These are phyloP conservation scores for Potamarius usumacintae DNA, from an alignment of 2,113 vertebrate genomes.

Conservation along the genomic window DNA sequence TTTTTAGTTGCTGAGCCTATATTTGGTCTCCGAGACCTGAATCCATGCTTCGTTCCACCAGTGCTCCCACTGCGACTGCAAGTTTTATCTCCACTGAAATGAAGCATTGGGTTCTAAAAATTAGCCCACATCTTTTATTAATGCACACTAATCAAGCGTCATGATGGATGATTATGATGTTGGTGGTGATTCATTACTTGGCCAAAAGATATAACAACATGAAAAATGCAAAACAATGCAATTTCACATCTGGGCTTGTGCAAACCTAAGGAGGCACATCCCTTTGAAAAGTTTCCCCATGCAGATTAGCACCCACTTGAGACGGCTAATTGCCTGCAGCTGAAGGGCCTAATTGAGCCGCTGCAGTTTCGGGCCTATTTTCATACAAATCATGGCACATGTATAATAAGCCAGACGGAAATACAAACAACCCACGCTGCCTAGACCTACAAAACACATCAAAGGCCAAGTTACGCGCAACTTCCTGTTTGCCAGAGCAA, in stretches of 20 bases:
- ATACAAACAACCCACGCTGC: conserved; percentile 43
- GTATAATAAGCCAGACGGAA: conserved; percentile 60
- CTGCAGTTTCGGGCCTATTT: conserved; percentile 77
- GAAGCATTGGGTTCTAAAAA: conserved; percentile 35
- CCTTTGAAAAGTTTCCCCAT: conserved; percentile 68
- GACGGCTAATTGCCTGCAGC: conserved; percentile 80
- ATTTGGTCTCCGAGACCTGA: background rate
- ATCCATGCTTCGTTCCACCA: background rate
- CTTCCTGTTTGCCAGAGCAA: conserved; percentile 52
- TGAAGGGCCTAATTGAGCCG: conserved; percentile 80
- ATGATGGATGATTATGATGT: conserved; percentile 50
- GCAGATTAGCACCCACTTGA: conserved; percentile 77
- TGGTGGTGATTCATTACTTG: conserved; percentile 54
- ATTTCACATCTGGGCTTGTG: conserved; percentile 70
- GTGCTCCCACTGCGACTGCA: background rate
- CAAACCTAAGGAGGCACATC: conserved; percentile 68
- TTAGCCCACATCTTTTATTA: conserved; percentile 49
- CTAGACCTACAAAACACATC: conserved; percentile 47
- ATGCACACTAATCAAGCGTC: conserved; percentile 47
- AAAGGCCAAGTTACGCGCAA: conserved; percentile 43
- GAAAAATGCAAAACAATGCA: conserved; percentile 68
- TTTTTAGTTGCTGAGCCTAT: background rate
- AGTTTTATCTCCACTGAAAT: conserved; percentile 27
- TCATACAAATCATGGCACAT: conserved; percentile 75
- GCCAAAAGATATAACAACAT: conserved; percentile 54